Evolutionary conservation across 2,888 invertebrate genomes (phyloP).

Genomic region (Leucoma salicis): DNA sequence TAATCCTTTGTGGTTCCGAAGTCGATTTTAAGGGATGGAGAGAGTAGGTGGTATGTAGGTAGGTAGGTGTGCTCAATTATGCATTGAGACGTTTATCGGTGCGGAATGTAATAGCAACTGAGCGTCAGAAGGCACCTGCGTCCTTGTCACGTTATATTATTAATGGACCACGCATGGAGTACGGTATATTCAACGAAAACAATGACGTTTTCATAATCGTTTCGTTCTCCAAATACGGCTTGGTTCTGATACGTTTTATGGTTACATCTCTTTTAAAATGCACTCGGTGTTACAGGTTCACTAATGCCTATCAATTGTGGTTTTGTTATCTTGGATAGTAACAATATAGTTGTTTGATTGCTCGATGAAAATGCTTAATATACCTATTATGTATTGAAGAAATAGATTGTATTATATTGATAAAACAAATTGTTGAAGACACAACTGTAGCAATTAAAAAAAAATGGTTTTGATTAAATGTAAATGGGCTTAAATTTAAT

Average conservation of each 20-base stretch:
- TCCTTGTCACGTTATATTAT: slow-evolving; percentile 75
- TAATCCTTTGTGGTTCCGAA: slow-evolving; percentile 50
- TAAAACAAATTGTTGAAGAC: no score
- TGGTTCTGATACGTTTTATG: slow-evolving; percentile 44
- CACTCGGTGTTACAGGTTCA: no score
- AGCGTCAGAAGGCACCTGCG: slow-evolving; percentile 61
- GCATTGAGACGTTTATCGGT: slow-evolving; percentile 72
- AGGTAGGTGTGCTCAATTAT: slow-evolving; percentile 73
- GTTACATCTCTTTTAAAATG: no score
- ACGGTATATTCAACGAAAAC: slow-evolving; percentile 41
- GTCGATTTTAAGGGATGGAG: slow-evolving; percentile 44
- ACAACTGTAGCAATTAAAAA: neutral
- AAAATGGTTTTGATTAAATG: slow-evolving; percentile 9
- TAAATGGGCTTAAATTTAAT: slow-evolving; percentile 18
- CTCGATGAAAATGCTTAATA: no score
- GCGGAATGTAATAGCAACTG: slow-evolving; percentile 19
- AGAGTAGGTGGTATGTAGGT: slow-evolving; percentile 51
- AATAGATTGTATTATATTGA: no score
- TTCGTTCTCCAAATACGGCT: slow-evolving; percentile 42
- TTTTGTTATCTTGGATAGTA: no score
- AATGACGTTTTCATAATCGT: slow-evolving; percentile 51
- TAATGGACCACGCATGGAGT: slow-evolving; percentile 54
- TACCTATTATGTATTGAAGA: no score
- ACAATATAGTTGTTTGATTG: no score
- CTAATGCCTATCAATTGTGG: no score